Base-by-base conservation (phyloP, 1,140 invertebrate genomes). In the Nymphalis io region DNA sequence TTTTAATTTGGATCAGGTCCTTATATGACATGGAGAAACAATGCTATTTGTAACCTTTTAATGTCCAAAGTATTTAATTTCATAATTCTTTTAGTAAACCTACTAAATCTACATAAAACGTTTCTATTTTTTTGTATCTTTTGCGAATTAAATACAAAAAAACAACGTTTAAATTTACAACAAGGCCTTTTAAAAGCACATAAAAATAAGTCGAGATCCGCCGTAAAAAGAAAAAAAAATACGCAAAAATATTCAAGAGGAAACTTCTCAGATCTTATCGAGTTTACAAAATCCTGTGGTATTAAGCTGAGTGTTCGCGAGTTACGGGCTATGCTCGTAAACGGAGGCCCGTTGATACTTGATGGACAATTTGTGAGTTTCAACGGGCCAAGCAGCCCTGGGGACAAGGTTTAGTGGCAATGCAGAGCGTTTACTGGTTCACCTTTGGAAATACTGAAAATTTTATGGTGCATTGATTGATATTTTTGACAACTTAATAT, bases 341-440 rank as follows among this genome's bases (percentile, higher is more conserved):
- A 78, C 70, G 73, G 64, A 70, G 72, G 62, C 48, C 27, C 15
- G 62, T 23, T 40, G 82, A 85, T 84, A 81, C 77, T 81, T 88
- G 84, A 88, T 87, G 83, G 86, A 85, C 83, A 84, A 79, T 89
- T 87, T 83, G 83, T 81, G 82, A 83, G 80, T 84, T 79, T 75
- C 76, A 78, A 70, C 71, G 78, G 68, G 21, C 73, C 53, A 61
- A 33, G 55, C 39, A 18, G 71, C 76, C 73, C 46, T 60, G 62
- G 79, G 71, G 73, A 65, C 40, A 39, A 51, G 44, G 48, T 42
- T 59, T 58, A 58, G 39, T 46, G 60, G 68, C n/a, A 18, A n/a
- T n/a, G 11, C 27, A 53, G 51, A n/a, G 4, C 16, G 46, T 55
- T 55, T 23, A 51, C 4, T 51, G 16, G n/a, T 21, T 51, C 6